Percentiles rank a stretch among this genome's conserved stretches.
Evolutionary conservation across 2,797 vertebrate species (phyloP).

Genomic region (Brachymystax lenok): DNA sequence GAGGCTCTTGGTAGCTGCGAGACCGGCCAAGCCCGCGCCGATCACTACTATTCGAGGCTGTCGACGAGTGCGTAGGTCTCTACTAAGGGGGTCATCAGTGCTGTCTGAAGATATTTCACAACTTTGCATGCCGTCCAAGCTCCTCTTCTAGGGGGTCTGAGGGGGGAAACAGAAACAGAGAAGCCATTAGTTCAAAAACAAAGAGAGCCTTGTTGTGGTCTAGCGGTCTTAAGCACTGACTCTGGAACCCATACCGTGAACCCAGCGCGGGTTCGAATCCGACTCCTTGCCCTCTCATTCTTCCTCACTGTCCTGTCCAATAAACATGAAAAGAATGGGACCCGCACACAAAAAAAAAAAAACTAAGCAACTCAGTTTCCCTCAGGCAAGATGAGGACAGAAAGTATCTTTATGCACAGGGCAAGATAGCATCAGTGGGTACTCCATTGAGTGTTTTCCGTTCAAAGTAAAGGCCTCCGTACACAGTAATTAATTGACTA

Average conservation of each 20-base stretch:
- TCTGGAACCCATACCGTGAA: not conserved
- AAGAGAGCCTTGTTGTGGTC: not conserved
- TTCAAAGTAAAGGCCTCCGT: slow-evolving; percentile 8
- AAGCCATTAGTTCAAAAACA: not conserved
- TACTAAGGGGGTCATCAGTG: slow-evolving; percentile 99
- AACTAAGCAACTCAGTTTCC: not conserved
- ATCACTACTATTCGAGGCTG: slow-evolving; percentile 98
- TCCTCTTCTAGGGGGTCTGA: slow-evolving; percentile 91
- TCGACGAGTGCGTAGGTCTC: slow-evolving; percentile 88
- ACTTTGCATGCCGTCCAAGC: slow-evolving; percentile 99
- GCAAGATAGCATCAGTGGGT: not conserved
- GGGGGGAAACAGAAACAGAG: not conserved
- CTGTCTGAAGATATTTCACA: slow-evolving; percentile 99
- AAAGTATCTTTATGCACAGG: not conserved
- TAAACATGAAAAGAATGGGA: not conserved
- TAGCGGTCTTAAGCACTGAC: not conserved
- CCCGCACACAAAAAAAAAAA: not conserved
- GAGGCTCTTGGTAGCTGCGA: slow-evolving; percentile 90
- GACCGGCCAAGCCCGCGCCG: slow-evolving; percentile 95
- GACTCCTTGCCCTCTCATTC: too few species aligned
- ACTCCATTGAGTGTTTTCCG: slow-evolving; percentile 7
- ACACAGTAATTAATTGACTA: not conserved
- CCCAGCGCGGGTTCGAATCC: too few species aligned
- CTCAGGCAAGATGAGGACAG: not conserved
- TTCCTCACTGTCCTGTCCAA: too few species aligned